Conservation (phyloP, 2,797 vertebrate genomes). For the Pseudochromis fuscus region DNA sequence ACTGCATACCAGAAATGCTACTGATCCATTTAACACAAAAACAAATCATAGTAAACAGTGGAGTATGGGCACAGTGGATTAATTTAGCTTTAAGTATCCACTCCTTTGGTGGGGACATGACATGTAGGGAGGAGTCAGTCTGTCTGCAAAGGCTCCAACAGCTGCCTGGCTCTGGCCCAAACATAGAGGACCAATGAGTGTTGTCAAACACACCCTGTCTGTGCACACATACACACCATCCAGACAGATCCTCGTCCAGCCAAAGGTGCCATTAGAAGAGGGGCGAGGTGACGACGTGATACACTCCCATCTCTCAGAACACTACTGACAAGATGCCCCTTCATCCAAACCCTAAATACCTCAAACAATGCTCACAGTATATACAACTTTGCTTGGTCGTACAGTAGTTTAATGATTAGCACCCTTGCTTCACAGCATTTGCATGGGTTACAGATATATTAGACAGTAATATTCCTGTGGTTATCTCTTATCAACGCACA, state of each 20-base stretch:
- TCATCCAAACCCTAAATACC: slow-evolving; percentile 1
- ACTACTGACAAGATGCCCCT: slow-evolving; percentile 16
- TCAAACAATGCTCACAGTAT: neutral
- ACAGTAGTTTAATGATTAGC: slow-evolving; percentile 1
- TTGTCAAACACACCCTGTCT: slow-evolving; percentile 49
- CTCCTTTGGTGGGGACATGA: slow-evolving; percentile 13
- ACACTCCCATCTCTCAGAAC: slow-evolving; percentile 15
- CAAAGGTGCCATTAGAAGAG: slow-evolving; percentile 24
- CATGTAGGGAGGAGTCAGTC: slow-evolving; percentile 30
- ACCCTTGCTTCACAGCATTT: neutral
- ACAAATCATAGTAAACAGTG: neutral
- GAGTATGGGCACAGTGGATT: neutral
- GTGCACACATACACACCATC: slow-evolving; percentile 10
- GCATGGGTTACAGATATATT: slow-evolving; percentile 12
- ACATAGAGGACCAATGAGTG: slow-evolving; percentile 26
- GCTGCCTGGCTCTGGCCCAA: slow-evolving; percentile 44
- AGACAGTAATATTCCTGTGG: neutral
- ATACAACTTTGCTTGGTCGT: neutral
- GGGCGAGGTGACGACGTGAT: neutral
- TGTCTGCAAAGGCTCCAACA: slow-evolving; percentile 29
- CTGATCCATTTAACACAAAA: neutral
- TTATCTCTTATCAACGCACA: neutral
- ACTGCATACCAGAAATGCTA: no score
- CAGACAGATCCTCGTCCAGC: slow-evolving; percentile 12
- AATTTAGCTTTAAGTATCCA: neutral